A percentile compares a stretch with the other conserved stretches of the same genome.
Evolutionary conservation across 1,140 invertebrate species (phyloP).

Genomic region (Nebria ingens): DNA sequence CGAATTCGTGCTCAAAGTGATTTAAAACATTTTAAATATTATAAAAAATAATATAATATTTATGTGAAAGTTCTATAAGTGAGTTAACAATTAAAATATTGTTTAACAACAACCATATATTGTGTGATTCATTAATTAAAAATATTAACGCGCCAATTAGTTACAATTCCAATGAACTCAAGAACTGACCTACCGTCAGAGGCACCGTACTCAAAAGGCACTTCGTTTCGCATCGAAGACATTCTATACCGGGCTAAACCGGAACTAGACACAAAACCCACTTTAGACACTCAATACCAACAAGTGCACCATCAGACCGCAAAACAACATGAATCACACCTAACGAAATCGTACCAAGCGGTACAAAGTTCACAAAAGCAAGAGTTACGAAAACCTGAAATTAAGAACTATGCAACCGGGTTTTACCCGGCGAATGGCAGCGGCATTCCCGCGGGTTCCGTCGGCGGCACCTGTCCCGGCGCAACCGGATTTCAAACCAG

Average conservation of each 20-base stretch:
- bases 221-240: constrained; percentile 71
- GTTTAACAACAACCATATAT: no score
- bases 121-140: no score
- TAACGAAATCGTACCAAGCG: neutral
- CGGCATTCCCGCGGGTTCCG: neutral
- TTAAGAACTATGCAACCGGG: neutral
- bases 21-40: no score
- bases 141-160: no score
- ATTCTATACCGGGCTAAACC: constrained; percentile 55
- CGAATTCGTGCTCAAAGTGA: no score
- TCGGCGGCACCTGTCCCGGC: neutral
- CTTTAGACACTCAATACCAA: neutral
- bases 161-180: no score
- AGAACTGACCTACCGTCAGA: constrained; percentile 12
- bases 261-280: neutral
- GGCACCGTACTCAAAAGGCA: constrained; percentile 30
- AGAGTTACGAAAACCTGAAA: neutral
- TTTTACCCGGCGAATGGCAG: neutral
- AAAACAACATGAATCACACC: neutral
- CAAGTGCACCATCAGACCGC: neutral
- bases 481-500: neutral
- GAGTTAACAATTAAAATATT: no score
- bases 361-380: neutral
- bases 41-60: no score
- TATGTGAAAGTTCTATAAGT: no score